These are phyloP conservation scores for Emys orbicularis DNA, from an alignment of 2,797 vertebrate genomes.

Conservation along the genomic window DNA sequence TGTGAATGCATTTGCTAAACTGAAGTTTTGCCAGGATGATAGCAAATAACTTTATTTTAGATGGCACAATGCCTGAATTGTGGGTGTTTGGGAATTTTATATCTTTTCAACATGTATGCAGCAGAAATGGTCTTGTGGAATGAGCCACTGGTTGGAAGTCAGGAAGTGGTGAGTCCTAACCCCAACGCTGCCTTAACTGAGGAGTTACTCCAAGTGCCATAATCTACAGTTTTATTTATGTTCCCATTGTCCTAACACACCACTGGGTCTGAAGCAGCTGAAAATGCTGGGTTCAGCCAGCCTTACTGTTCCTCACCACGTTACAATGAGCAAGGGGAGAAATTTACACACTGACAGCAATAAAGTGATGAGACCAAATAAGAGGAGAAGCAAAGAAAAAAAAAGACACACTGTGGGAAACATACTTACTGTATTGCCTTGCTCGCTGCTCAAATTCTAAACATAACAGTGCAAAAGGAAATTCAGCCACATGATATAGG, in stretches of 20 bases:
- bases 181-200: neutral
- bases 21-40: neutral
- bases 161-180: neutral
- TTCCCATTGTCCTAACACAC: neutral
- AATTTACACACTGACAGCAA: neutral
- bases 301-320: neutral
- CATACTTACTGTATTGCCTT: neutral
- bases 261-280: neutral
- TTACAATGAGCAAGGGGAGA: neutral
- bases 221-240: neutral
- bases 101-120: neutral
- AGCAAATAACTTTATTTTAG: neutral
- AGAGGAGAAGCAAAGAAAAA: neutral
- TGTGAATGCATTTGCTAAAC: neutral
- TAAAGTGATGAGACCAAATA: neutral
- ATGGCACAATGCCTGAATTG: fast-evolving
- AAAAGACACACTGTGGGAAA: neutral
- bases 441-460: neutral
- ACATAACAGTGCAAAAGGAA: neutral
- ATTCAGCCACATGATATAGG: constrained; percentile 12
- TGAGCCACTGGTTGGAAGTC: fast-evolving
- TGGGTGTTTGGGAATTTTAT: fast-evolving
- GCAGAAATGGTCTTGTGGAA: fast-evolving
- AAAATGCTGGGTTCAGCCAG: neutral
- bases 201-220: neutral